These are phyloP conservation scores for Nasonia vitripennis DNA, from an alignment of 1,140 invertebrate species.

Conservation along the genomic window DNA sequence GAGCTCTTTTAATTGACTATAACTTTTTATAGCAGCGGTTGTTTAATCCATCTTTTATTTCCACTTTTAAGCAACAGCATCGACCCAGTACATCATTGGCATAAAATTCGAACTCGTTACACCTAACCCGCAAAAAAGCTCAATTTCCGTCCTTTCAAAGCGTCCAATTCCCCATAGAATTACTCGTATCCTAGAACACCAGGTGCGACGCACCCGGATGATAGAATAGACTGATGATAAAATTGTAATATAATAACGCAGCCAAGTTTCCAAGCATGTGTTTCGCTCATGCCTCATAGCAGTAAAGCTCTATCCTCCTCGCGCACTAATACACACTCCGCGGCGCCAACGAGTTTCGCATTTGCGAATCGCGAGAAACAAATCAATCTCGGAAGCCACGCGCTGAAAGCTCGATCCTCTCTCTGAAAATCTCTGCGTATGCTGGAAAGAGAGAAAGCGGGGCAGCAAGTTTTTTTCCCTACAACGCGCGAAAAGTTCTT, in stretches of 20 bases:
- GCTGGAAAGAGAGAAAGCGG: neutral
- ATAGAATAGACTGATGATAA: neutral
- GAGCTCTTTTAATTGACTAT: too few relatives aligned
- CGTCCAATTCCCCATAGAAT: too few relatives aligned
- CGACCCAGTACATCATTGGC: too few relatives aligned
- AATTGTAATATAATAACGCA: constrained; percentile 5
- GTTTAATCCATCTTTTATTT: too few relatives aligned
- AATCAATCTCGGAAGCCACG: neutral
- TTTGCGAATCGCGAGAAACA: constrained; percentile 12
- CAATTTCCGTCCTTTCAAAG: too few relatives aligned
- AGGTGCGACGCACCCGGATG: too few relatives aligned
- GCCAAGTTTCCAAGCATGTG: neutral
- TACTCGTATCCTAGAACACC: too few relatives aligned
- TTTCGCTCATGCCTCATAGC: neutral
- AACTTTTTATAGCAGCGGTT: too few relatives aligned
- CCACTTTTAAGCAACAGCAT: too few relatives aligned
- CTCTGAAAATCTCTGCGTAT: constrained; percentile 16
- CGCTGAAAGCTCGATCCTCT: constrained; percentile 7
- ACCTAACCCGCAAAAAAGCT: too few relatives aligned
- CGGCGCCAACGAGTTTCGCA: constrained; percentile 12
- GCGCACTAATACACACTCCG: neutral
- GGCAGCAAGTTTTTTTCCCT: neutral
- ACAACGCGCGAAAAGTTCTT: neutral
- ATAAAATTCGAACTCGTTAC: too few relatives aligned
- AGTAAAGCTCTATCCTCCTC: neutral